Conservation (phyloP, 2,797 vertebrate genomes). For the Notoglanidium macrostoma region DNA sequence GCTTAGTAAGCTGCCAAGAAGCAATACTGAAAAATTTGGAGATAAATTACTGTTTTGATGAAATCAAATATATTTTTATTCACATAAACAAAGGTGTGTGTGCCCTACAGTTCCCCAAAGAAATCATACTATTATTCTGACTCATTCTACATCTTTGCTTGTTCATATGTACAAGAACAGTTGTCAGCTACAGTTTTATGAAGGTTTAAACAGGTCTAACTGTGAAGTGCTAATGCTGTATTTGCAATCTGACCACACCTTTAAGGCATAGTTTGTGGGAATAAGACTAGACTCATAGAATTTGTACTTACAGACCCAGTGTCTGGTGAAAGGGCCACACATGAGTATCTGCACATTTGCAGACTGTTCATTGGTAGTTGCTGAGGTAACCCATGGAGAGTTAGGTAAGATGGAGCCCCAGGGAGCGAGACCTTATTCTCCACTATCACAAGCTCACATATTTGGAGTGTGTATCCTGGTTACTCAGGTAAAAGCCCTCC, state of each 20-base stretch:
- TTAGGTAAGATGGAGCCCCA: neutral
- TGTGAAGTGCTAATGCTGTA: neutral
- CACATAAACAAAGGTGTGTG: neutral
- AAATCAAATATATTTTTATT: neutral
- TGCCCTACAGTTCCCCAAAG: too few species aligned
- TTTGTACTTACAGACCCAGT: neutral
- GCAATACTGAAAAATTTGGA: neutral
- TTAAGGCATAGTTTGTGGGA: neutral
- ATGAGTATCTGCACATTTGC: conserved; percentile 55
- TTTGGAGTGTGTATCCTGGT: conserved; percentile 25
- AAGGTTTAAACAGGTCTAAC: neutral
- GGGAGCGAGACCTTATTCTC: neutral
- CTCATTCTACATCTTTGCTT: neutral
- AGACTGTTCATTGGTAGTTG: conserved; percentile 58
- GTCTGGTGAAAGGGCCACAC: neutral
- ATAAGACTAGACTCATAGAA: neutral
- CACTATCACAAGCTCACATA: conserved; percentile 19
- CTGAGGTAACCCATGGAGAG: conserved; percentile 65
- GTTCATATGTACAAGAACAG: neutral
- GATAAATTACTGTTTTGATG: neutral
- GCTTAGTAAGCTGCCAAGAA: neutral
- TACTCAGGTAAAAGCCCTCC: conserved; percentile 40
- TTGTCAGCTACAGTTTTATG: neutral
- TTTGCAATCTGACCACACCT: neutral
- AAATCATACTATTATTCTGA: neutral